Percentiles rank a stretch among this genome's conserved stretches.
These are phyloP conservation scores for Agrotis puta DNA, from an alignment of 2,888 invertebrate genomes.

Conservation along the genomic window DNA sequence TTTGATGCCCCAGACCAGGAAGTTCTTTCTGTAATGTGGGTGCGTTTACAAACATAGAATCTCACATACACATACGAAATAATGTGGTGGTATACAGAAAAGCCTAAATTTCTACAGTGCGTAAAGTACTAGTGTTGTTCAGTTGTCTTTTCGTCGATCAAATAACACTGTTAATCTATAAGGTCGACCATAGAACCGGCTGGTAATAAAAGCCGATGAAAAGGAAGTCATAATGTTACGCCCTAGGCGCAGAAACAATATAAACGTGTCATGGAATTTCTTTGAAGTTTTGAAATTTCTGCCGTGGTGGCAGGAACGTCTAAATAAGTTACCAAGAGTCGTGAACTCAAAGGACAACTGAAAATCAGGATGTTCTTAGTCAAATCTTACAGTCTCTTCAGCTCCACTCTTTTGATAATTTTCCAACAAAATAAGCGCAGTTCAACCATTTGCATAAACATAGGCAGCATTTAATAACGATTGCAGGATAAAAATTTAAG, in stretches of 20 bases:
- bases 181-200: constrained; percentile 33
- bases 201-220: constrained; percentile 15
- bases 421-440: not conserved
- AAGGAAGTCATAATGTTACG: constrained; percentile 24
- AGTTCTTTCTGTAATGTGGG: no score
- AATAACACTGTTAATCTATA: constrained; percentile 17
- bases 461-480: not conserved
- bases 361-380: no score
- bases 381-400: no score
- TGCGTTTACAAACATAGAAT: no score
- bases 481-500: constrained; percentile 2
- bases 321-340: no score
- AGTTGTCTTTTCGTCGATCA: constrained; percentile 11
- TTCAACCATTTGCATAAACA: not conserved
- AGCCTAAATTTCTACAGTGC: not conserved
- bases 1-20: no score
- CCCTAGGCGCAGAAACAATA: constrained; percentile 26
- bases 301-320: not conserved
- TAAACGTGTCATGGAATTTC: constrained; percentile 26
- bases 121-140: not conserved
- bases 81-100: no score
- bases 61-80: no score
- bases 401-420: no score
- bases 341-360: no score
- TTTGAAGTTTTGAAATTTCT: constrained; percentile 20